Evolutionary conservation across 2,888 invertebrate species (phyloP).

Genomic region (Drosophila fulvimacula): DNA sequence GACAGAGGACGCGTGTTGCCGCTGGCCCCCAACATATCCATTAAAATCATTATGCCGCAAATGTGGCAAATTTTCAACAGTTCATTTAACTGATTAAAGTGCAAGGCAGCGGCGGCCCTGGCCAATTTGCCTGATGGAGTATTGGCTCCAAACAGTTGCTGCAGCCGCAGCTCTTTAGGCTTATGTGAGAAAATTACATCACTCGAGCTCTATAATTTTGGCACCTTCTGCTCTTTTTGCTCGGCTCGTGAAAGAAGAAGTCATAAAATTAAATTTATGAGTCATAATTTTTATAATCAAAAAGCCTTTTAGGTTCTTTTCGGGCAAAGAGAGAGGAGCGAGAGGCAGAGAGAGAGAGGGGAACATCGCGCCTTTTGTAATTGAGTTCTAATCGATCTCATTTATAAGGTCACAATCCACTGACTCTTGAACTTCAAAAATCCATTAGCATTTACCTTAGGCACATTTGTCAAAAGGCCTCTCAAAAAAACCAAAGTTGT

Average conservation of each 20-base stretch:
- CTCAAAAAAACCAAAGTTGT: constrained; percentile 20
- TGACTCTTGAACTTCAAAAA: constrained; percentile 26
- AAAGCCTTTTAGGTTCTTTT: constrained; percentile 41
- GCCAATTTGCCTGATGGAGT: constrained; percentile 61
- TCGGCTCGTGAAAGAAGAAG: constrained; percentile 40
- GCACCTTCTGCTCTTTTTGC: constrained; percentile 57
- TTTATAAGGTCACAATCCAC: constrained; percentile 43
- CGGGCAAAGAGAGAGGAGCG: neutral
- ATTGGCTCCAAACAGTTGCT: constrained; percentile 41
- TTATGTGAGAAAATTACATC: constrained; percentile 62
- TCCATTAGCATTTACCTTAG: constrained; percentile 67
- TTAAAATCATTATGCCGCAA: constrained; percentile 66
- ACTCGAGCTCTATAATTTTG: constrained; percentile 59
- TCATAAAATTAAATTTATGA: constrained; percentile 80
- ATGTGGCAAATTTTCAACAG: constrained; percentile 80
- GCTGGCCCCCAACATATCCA: constrained; percentile 9
- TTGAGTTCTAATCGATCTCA: constrained; percentile 75
- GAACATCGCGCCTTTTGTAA: constrained; percentile 53
- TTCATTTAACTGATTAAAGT: constrained; percentile 80
- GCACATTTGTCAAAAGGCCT: constrained; percentile 70
- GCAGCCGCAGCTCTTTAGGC: constrained; percentile 45
- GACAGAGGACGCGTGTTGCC: constrained; percentile 53
- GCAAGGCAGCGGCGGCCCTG: constrained; percentile 34
- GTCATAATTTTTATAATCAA: constrained; percentile 72
- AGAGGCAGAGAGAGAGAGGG: neutral